Conservation (phyloP, 2,797 vertebrate species). For the Potorous gilbertii region DNA sequence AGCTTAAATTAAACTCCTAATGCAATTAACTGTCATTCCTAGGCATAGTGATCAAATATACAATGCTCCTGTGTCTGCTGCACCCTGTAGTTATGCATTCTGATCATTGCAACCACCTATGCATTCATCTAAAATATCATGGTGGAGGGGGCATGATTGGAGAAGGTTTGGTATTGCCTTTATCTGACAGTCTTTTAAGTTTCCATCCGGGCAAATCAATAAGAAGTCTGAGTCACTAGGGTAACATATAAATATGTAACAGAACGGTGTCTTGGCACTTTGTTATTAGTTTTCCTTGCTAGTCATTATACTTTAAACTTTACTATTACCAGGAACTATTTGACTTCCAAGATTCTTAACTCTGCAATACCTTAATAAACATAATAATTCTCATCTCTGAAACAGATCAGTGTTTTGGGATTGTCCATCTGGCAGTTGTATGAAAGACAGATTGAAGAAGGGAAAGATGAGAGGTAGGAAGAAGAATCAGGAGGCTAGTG, state of each 20-base stretch:
- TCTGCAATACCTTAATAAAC: background rate
- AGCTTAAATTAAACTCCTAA: constrained; percentile 73
- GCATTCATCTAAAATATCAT: constrained; percentile 50
- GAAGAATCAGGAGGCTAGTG: background rate
- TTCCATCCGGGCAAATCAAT: constrained; percentile 31
- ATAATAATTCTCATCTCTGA: background rate
- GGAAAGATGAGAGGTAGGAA: background rate
- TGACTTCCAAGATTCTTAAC: background rate
- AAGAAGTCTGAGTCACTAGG: background rate
- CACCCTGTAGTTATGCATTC: constrained; percentile 35
- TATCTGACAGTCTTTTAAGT: constrained; percentile 7
- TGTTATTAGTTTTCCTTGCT: background rate
- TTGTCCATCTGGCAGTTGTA: background rate
- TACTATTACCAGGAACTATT: background rate
- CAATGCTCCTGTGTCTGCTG: constrained; percentile 31
- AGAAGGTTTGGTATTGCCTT: constrained; percentile 46
- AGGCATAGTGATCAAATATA: constrained; percentile 61
- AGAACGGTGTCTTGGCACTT: constrained; percentile 19
- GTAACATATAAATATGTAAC: background rate
- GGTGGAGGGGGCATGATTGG: background rate
- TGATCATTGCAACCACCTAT: constrained; percentile 43
- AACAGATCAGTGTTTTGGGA: background rate
- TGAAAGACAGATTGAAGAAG: background rate
- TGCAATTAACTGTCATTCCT: constrained; percentile 66
- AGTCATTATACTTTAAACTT: background rate